These are phyloP conservation scores for Thumatha senex DNA, from an alignment of 2,888 invertebrate species.

Conservation along the genomic window DNA sequence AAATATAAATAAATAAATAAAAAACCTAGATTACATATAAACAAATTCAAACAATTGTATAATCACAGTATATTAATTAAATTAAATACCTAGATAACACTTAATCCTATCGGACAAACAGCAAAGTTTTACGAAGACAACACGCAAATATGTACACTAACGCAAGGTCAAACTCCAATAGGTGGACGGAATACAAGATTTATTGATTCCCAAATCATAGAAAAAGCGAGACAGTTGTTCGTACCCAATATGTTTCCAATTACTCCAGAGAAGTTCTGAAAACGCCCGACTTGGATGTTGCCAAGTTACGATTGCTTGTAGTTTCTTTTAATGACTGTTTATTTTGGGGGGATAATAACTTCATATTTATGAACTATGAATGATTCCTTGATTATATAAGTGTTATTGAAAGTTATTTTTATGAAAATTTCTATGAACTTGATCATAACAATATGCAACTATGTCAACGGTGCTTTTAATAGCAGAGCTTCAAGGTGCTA, in stretches of 20 bases:
- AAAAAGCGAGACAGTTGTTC: slow-evolving; percentile 17
- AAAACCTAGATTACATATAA: background rate
- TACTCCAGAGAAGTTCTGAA: slow-evolving; percentile 39
- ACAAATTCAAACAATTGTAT: background rate
- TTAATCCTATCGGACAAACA: slow-evolving; percentile 20
- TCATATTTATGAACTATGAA: background rate
- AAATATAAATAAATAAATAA: background rate
- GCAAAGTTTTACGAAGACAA: slow-evolving; percentile 28
- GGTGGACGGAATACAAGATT: slow-evolving; percentile 38
- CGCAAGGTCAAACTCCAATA: slow-evolving; percentile 19
- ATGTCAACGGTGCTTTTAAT: too few species aligned
- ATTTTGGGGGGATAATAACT: slow-evolving; percentile 12
- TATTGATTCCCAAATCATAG: slow-evolving; percentile 36
- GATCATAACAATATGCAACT: too few species aligned
- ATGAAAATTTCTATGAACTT: background rate
- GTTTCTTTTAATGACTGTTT: slow-evolving; percentile 31
- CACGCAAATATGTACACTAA: slow-evolving; percentile 33
- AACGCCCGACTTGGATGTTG: slow-evolving; percentile 22
- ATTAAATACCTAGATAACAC: slow-evolving; percentile 4
- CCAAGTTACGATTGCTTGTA: slow-evolving; percentile 24
- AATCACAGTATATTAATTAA: background rate
- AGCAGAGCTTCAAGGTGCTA: too few species aligned
- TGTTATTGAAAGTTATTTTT: background rate
- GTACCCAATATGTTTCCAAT: slow-evolving; percentile 49
- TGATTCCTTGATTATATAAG: background rate